phyloP scores from a whole-genome alignment of 2,888 invertebrate species.

The Eristalis intricaria region DNA sequence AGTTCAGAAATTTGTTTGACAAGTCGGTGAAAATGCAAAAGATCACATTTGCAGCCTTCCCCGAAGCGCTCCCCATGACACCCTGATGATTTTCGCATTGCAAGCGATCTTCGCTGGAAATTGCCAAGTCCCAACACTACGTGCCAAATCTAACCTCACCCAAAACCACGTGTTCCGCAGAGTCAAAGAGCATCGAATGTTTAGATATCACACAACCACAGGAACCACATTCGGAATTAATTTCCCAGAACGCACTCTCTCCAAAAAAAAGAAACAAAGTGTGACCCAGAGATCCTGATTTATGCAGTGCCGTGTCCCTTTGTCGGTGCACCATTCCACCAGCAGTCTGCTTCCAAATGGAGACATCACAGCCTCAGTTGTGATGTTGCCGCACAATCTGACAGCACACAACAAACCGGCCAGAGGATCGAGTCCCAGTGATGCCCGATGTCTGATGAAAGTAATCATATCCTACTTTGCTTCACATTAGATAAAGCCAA shows the following conservation, averaged over 20 bases:
- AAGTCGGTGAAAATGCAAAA: too few species aligned
- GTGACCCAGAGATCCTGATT: slow-evolving; percentile 51
- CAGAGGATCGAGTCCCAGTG: too few species aligned
- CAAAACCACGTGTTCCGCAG: not conserved
- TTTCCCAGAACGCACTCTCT: slow-evolving; percentile 41
- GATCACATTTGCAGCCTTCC: not conserved
- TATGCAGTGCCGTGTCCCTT: slow-evolving; percentile 42
- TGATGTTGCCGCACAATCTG: slow-evolving; percentile 42
- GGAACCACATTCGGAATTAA: slow-evolving; percentile 60
- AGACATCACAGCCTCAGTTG: slow-evolving; percentile 53
- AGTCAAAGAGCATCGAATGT: slow-evolving; percentile 18
- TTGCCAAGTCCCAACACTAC: not conserved
- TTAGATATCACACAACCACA: slow-evolving; percentile 57
- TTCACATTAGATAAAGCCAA: slow-evolving; percentile 64
- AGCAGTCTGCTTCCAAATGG: slow-evolving; percentile 35
- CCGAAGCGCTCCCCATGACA: not conserved
- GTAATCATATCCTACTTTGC: slow-evolving; percentile 65
- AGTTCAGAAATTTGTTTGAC: too few species aligned
- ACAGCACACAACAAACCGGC: not conserved
- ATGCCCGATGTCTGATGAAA: not conserved
- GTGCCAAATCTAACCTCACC: not conserved
- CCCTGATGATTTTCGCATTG: not conserved
- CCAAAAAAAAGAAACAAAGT: slow-evolving; percentile 42
- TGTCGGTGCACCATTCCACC: slow-evolving; percentile 33
- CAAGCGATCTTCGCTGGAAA: not conserved